Evolutionary conservation across 2,888 invertebrate species (phyloP).

Genomic region (Scaptomyza cyrtandrae): DNA sequence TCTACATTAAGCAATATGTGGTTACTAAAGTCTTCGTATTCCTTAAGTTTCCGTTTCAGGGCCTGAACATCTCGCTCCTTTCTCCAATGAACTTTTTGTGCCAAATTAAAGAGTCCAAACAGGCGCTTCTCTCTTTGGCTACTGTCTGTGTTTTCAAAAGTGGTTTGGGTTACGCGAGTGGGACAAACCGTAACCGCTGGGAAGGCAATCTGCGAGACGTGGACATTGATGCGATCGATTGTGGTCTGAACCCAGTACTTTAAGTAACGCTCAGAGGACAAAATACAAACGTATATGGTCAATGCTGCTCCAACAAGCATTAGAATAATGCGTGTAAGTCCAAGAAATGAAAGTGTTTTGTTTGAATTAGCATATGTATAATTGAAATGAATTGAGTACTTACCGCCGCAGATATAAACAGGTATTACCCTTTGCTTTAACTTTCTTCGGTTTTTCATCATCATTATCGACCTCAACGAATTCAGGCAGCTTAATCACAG

Average conservation of each 20-base stretch:
- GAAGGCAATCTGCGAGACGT: constrained; percentile 76
- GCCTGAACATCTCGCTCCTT: background rate
- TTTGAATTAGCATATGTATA: background rate
- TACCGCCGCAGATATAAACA: constrained; percentile 46
- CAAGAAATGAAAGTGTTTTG: constrained; percentile 12
- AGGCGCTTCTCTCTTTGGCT: background rate
- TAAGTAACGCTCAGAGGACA: constrained; percentile 73
- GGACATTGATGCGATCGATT: constrained; percentile 78
- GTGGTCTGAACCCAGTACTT: constrained; percentile 76
- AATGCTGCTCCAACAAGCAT: constrained; percentile 37
- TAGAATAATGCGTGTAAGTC: constrained; percentile 47
- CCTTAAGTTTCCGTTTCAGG: constrained; percentile 1
- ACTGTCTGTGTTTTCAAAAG: background rate
- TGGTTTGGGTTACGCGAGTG: constrained; percentile 14
- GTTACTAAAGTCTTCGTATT: constrained; percentile 26
- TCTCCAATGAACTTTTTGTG: constrained; percentile 41
- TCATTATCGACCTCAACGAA: background rate
- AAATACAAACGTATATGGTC: constrained; percentile 63
- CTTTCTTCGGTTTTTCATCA: constrained; percentile 37
- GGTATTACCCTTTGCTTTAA: background rate
- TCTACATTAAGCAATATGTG: constrained; percentile 13
- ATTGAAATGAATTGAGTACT: constrained; percentile 14
- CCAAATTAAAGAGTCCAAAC: constrained; percentile 37
- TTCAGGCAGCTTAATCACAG: constrained; percentile 34
- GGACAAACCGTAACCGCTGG: constrained; percentile 78